These are phyloP conservation scores for Charaxes varanes DNA, from an alignment of 1,140 invertebrate species.

Conservation along the genomic window DNA sequence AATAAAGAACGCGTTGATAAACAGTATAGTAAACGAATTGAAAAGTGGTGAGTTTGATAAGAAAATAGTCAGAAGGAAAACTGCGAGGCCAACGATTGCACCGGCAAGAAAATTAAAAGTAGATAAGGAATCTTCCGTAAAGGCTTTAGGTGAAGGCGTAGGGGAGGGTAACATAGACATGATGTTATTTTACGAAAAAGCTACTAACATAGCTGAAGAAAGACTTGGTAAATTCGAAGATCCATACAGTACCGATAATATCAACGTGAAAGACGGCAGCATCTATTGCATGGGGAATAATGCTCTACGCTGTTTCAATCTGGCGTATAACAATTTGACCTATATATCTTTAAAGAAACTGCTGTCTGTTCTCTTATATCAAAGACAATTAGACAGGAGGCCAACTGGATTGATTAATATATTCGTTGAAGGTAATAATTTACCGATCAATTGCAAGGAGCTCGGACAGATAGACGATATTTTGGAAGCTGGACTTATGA, in stretches of 20 bases:
- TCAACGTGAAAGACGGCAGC: constrained; percentile 18
- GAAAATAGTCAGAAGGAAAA: constrained; percentile 24
- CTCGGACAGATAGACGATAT: constrained; percentile 31
- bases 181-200: constrained; percentile 31
- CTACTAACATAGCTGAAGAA: constrained; percentile 28
- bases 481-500: constrained; percentile 18
- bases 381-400: constrained; percentile 29
- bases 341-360: constrained; percentile 36
- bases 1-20: constrained; percentile 27
- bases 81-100: constrained; percentile 9
- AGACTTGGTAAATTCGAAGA: constrained; percentile 34
- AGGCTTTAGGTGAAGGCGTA: constrained; percentile 22
- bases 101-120: constrained; percentile 23
- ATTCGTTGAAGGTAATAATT: constrained; percentile 41
- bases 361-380: constrained; percentile 28
- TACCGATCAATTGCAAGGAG: constrained; percentile 38
- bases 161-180: constrained; percentile 21
- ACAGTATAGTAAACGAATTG: constrained; percentile 27
- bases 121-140: constrained; percentile 31
- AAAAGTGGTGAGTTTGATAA: constrained; percentile 26
- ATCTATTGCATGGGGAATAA: constrained; percentile 43
- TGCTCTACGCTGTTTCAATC: constrained; percentile 35
- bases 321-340: constrained; percentile 45
- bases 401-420: constrained; percentile 43
- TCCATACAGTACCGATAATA: constrained; percentile 32